phyloP scores from a whole-genome alignment of 2,888 invertebrate species.

The Galerucella calmariensis region DNA sequence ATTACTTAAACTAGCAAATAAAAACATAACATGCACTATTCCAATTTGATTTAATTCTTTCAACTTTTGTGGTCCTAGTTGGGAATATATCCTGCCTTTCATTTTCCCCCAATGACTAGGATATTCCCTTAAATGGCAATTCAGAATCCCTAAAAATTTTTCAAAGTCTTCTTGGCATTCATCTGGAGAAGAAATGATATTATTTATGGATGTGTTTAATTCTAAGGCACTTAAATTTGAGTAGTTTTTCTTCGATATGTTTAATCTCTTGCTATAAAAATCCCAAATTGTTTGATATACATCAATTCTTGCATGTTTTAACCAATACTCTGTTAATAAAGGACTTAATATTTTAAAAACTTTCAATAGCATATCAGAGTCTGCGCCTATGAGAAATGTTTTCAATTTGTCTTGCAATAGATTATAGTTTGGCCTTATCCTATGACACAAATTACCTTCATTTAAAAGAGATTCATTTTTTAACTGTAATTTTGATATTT shows the following conservation, averaged over 20 bases:
- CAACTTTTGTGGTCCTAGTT: constrained; percentile 60
- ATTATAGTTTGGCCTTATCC: constrained; percentile 53
- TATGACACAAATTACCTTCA: constrained; percentile 39
- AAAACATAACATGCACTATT: constrained; percentile 55
- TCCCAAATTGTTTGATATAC: constrained; percentile 61
- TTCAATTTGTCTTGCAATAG: constrained; percentile 55
- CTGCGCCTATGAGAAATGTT: constrained; percentile 44
- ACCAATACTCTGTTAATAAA: constrained; percentile 58
- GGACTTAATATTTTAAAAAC: constrained; percentile 53
- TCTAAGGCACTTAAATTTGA: constrained; percentile 41
- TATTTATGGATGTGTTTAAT: constrained; percentile 50
- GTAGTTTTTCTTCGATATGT: constrained; percentile 50
- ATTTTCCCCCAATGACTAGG: constrained; percentile 62
- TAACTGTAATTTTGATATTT: constrained; percentile 51
- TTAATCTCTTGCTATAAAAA: constrained; percentile 59
- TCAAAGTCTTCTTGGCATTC: constrained; percentile 57
- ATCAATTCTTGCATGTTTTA: constrained; percentile 56
- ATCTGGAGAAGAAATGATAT: constrained; percentile 47
- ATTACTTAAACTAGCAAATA: constrained; percentile 56
- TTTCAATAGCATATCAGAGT: constrained; percentile 48
- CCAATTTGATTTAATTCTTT: constrained; percentile 58
- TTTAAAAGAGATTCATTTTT: constrained; percentile 43
- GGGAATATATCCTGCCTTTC: constrained; percentile 62
- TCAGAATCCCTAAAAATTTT: constrained; percentile 58
- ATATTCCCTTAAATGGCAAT: constrained; percentile 55